Percentiles rank a stretch among this genome's conserved stretches.
These are phyloP conservation scores for Porites evermanni DNA, from an alignment of 92 coral and sea anemone genomes.

Conservation along the genomic window DNA sequence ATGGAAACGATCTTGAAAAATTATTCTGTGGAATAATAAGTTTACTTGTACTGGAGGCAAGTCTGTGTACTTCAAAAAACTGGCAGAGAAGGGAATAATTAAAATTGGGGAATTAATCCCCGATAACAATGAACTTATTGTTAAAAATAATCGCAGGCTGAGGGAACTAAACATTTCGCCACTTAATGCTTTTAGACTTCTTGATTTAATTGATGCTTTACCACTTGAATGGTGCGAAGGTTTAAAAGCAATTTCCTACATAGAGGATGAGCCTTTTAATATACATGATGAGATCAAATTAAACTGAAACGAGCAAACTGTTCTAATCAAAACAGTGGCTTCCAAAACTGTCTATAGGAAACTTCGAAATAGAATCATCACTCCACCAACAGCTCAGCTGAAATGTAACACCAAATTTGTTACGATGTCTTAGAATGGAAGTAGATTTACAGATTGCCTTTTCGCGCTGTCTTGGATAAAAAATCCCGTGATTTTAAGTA, in stretches of 20 bases:
- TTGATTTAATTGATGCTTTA: too few relatives aligned
- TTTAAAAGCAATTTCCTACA: too few relatives aligned
- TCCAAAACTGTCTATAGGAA: background rate
- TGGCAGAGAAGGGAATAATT: background rate
- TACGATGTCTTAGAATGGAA: too few relatives aligned
- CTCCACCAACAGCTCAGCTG: background rate
- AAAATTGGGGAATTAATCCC: constrained; percentile 11
- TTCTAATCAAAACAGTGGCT: background rate
- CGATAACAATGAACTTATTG: constrained; percentile 8
- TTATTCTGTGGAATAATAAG: constrained; percentile 32
- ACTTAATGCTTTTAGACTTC: background rate
- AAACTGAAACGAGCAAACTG: background rate
- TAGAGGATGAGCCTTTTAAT: too few relatives aligned
- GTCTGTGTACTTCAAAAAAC: constrained; percentile 1
- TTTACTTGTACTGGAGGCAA: constrained; percentile 24
- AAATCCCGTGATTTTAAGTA: constrained; percentile 17
- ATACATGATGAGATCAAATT: background rate
- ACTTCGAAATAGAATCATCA: constrained; percentile 12
- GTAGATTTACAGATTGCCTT: background rate
- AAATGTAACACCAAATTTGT: too few relatives aligned
- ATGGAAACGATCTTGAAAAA: constrained; percentile 8
- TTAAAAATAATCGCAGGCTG: constrained; percentile 7
- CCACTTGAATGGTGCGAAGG: too few relatives aligned
- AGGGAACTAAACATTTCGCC: constrained; percentile 12
- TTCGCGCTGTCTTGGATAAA: background rate